Base-by-base conservation (phyloP, 2,888 invertebrate genomes). In the Meteorus cinctellus region DNA sequence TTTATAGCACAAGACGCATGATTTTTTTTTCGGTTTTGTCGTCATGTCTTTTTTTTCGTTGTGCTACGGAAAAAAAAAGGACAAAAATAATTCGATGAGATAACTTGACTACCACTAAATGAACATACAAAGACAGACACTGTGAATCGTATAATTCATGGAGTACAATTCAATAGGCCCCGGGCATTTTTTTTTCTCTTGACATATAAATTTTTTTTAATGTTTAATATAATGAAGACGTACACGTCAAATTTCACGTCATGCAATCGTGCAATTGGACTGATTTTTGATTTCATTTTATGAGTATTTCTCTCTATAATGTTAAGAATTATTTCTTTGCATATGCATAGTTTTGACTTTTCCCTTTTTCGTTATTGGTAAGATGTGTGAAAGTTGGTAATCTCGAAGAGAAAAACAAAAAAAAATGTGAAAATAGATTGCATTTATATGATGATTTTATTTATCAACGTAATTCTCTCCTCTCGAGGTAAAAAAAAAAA, bases 361-460 rank as follows among this genome's bases (percentile, higher is more conserved):
- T 63, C 27, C 16, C 16, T 62, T 31, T 16, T 31, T 31, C 29
- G 12, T 29, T 36, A 2, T 41, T 36, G n/a, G 19, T 34, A 19
- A 19, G 19, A 19, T 41, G 16, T 65, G 31, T 62, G 31, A n/a
- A 65, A 34, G 24, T 16, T 34, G 12, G 5, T 10, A 65, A 16
- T 36, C 65, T 41, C 4, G 8, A 41, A 41, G 12, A 19, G 19
- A 55, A 55, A 55, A 55, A 55, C n/a, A 19, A 55, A 55, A 55
- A 48, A 48, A 31, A 29, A 41, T 48, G 16, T 36, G 16, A 72
- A 41, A 72, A 12, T 62, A 31, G 48, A 63, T 83, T 84, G 86
- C 86, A 86, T 87, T 87, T 86, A 86, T 72, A 81, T 77, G 76
- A 79, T 34, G 16, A 65, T 34, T 34, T 82, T 81, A 78, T 84